Base-by-base conservation (phyloP, 1,140 invertebrate species). In the Drosophila pseudoananassae region DNA sequence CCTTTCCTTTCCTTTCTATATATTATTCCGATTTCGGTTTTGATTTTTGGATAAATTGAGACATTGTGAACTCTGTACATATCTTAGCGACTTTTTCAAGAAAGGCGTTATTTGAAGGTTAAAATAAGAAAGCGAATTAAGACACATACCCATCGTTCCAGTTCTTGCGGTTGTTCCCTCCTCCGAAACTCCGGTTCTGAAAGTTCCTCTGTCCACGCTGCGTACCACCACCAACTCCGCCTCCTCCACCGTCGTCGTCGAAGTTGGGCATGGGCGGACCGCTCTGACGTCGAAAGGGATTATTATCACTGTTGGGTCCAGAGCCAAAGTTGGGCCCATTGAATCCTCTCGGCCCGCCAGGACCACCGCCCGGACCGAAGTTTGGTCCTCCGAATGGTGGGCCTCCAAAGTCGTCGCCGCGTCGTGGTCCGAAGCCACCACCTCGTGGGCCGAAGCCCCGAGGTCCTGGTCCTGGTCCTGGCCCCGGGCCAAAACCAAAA, bases 81-180 rank as follows among this genome's bases (percentile, higher is more conserved):
- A 27, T 27, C 6, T 27, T 27, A 6, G 25, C 25, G 25, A 43
- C 4, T n/a, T 36, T 6, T 38, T 29, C 9, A 7, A 3, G 3
- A 36, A 10, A 64, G 27, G 23, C 46, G 23, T 66, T 45, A 52
- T 33, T 61, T 45, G 27, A 43, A 43, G 14, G 51, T 33, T 4
- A 23, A 56, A 49, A n/a, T 5, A 56, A 46, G n/a, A 7, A 43
- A 33, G 20, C 2, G 10, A 12, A 7, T 20, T 33, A 38, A 58
- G 15, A 76, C 66, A 88, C 83, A 73, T 87, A 87, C 83, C 83
- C 49, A 53, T 88, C 71, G 40, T 46, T 5, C 74, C 82, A 78
- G 23, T 68, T 63, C 20, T 76, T 87, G 3, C 74, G 74, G 23
- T 72, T 71, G 59, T 61, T 70, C 29, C 45, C 63, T 29, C 20